Evolutionary conservation across 2,888 invertebrate genomes (phyloP).

Genomic region (Apotomis betuletana): DNA sequence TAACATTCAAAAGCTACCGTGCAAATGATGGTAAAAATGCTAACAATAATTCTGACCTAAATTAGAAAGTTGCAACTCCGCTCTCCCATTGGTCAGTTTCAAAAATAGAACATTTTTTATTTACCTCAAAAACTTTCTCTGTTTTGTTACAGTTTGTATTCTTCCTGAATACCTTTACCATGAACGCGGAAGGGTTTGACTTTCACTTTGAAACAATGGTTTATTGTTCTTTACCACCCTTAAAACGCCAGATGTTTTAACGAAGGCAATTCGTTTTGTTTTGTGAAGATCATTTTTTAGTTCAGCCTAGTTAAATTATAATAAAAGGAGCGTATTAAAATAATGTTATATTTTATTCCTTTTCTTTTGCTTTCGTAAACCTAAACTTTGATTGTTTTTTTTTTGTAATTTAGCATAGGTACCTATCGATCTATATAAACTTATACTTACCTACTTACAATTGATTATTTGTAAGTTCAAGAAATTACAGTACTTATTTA

Average conservation of each 20-base stretch:
- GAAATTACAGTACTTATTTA: background rate
- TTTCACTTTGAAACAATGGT: conserved; percentile 76
- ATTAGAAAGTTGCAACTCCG: conserved; percentile 74
- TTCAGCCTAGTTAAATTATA: background rate
- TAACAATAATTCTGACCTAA: conserved; percentile 63
- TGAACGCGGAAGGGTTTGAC: conserved; percentile 75
- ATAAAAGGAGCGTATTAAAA: background rate
- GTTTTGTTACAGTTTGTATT: conserved; percentile 78
- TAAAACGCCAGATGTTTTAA: conserved; percentile 31
- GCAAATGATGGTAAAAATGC: conserved; percentile 65
- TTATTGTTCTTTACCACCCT: conserved; percentile 41
- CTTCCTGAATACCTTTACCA: conserved; percentile 70
- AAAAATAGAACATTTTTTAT: conserved; percentile 64
- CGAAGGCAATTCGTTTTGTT: conserved; percentile 4
- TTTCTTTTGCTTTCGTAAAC: too few relatives aligned
- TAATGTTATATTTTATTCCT: background rate
- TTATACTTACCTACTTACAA: too few relatives aligned
- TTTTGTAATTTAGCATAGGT: too few relatives aligned
- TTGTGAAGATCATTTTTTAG: conserved; percentile 4
- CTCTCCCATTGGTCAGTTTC: conserved; percentile 67
- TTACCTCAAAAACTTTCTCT: conserved; percentile 76
- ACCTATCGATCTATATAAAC: too few relatives aligned
- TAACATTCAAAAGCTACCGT: conserved; percentile 62
- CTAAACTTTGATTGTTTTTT: too few relatives aligned
- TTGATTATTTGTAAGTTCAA: too few relatives aligned